These are phyloP conservation scores for Polyommatus icarus DNA, from an alignment of 2,888 invertebrate genomes.

Conservation along the genomic window DNA sequence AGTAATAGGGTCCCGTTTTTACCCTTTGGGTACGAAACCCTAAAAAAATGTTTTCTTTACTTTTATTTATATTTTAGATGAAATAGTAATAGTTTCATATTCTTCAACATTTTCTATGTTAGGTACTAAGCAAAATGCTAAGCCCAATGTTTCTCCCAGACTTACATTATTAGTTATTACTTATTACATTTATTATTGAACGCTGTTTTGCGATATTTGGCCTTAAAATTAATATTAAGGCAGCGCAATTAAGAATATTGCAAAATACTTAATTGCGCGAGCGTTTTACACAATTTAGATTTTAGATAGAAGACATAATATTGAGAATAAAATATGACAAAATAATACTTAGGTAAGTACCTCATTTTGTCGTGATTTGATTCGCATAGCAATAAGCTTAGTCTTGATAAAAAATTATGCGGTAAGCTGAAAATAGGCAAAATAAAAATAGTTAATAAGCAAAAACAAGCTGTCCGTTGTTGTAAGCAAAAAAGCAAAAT, in stretches of 20 bases:
- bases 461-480: background rate
- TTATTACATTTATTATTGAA: no score
- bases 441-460: background rate
- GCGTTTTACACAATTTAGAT: background rate
- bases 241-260: no score
- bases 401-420: background rate
- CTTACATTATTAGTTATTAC: background rate
- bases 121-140: background rate
- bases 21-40: no score
- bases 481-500: background rate
- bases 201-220: no score
- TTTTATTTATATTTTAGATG: no score
- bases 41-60: no score
- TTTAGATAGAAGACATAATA: background rate
- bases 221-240: no score
- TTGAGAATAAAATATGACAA: background rate
- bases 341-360: background rate
- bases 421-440: background rate
- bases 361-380: background rate
- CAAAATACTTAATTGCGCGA: background rate
- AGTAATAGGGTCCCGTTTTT: no score
- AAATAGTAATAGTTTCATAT: no score
- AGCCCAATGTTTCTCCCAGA: background rate
- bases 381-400: background rate
- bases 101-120: background rate